phyloP scores from a whole-genome alignment of 2,113 vertebrate species.

The Daboia siamensis region DNA sequence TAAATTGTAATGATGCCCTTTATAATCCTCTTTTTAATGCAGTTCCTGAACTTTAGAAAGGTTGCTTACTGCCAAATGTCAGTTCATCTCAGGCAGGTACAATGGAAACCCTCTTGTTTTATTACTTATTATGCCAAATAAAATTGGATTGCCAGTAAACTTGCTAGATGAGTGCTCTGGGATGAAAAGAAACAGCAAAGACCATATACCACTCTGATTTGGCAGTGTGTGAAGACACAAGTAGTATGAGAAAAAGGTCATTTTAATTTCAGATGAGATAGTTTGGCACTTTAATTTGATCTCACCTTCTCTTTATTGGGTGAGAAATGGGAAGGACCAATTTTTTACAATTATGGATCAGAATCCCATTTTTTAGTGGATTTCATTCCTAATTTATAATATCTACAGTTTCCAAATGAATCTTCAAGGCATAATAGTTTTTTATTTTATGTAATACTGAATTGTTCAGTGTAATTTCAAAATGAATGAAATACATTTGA shows the following conservation, averaged over 20 bases:
- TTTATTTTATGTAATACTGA: neutral
- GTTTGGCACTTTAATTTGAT: neutral
- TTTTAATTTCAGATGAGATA: constrained; percentile 4
- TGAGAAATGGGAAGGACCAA: neutral
- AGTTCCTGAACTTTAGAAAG: constrained; percentile 73
- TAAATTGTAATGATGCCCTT: constrained; percentile 71
- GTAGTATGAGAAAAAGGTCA: neutral
- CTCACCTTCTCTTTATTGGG: neutral
- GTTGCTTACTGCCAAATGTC: constrained; percentile 68
- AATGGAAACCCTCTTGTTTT: constrained; percentile 57
- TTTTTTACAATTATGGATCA: neutral
- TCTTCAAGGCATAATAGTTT: neutral
- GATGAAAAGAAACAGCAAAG: neutral
- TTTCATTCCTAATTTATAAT: neutral
- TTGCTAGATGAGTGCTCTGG: constrained; percentile 23
- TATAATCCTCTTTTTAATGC: constrained; percentile 70
- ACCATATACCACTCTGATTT: neutral
- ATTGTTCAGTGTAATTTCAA: neutral
- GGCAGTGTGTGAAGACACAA: neutral
- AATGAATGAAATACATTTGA: neutral
- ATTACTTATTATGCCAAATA: constrained; percentile 43
- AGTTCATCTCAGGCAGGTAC: constrained; percentile 50
- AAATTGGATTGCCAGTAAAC: constrained; percentile 24
- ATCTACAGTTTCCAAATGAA: neutral
- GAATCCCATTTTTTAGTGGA: neutral